Percentiles rank a stretch among this genome's conserved stretches.
These are phyloP conservation scores for Dolichomitus sp. DNA, from an alignment of 2,888 invertebrate species.

Conservation along the genomic window DNA sequence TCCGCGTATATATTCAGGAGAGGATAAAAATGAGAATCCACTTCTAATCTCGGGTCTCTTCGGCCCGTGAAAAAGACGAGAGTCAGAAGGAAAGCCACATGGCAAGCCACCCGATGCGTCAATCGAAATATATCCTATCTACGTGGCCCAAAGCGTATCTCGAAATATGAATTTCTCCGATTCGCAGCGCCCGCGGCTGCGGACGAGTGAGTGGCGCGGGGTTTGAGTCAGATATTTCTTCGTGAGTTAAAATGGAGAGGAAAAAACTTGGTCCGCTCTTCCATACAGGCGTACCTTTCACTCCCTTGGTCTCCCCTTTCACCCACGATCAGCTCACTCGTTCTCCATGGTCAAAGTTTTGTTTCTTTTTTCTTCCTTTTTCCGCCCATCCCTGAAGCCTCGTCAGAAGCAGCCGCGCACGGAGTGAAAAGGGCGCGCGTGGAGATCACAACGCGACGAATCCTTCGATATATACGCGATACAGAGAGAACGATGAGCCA, in stretches of 20 bases:
- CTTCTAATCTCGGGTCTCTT: constrained; percentile 35
- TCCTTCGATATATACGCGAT: constrained; percentile 28
- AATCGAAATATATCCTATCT: constrained; percentile 37
- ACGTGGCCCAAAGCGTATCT: constrained; percentile 3
- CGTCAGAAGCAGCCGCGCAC: constrained; percentile 7
- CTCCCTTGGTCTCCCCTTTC: constrained; percentile 14
- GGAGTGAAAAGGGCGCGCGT: constrained; percentile 35
- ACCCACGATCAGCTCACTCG: constrained; percentile 15
- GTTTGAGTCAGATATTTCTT: constrained; percentile 5
- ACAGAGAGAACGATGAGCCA: constrained; percentile 7
- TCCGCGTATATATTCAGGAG: not conserved
- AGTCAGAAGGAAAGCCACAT: not conserved
- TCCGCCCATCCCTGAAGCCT: not conserved
- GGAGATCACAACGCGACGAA: constrained; percentile 45
- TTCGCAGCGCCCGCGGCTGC: constrained; percentile 28
- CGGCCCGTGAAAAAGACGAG: constrained; percentile 10
- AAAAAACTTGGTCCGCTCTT: not conserved
- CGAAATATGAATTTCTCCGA: constrained; percentile 52
- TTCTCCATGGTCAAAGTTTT: constrained; percentile 43
- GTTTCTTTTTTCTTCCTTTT: constrained; percentile 24
- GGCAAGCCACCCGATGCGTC: constrained; percentile 19
- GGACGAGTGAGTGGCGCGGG: constrained; percentile 3
- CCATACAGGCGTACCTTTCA: not conserved
- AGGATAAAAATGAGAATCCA: constrained; percentile 30
- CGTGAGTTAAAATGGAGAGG: constrained; percentile 18